phyloP scores from a whole-genome alignment of 2,797 vertebrate species.

The Gadopsis bispinosus region DNA sequence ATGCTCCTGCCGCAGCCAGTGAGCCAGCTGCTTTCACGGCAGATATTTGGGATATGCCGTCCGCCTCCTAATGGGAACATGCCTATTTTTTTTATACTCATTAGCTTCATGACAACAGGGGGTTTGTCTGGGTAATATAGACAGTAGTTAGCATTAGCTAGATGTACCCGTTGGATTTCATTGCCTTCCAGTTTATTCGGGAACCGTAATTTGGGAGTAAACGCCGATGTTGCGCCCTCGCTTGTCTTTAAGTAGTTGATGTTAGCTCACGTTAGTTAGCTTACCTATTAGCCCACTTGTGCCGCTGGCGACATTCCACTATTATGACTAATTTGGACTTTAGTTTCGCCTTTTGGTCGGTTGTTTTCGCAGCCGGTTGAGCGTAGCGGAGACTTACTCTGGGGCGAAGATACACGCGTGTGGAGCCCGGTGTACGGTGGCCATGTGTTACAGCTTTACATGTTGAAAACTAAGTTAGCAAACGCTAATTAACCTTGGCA shows the following conservation, averaged over 20 bases:
- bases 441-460: background rate
- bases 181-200: background rate
- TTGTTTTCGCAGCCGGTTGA: constrained; percentile 49
- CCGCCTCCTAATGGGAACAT: constrained; percentile 44
- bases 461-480: background rate
- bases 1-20: constrained; percentile 46
- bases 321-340: constrained; percentile 62
- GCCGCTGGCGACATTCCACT: constrained; percentile 60
- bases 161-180: background rate
- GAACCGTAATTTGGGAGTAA: constrained; percentile 15
- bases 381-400: background rate
- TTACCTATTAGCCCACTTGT: constrained; percentile 23
- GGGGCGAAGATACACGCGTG: background rate
- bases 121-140: background rate
- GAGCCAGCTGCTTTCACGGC: constrained; percentile 64
- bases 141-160: background rate
- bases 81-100: background rate
- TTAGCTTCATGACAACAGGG: background rate
- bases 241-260: constrained; percentile 35
- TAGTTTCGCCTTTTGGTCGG: constrained; percentile 44
- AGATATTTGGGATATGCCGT: constrained; percentile 55
- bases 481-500: background rate
- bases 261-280: constrained; percentile 45
- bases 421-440: background rate
- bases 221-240: background rate